Evolutionary conservation across 2,888 invertebrate genomes (phyloP).

Genomic region (Diarsia rubi): DNA sequence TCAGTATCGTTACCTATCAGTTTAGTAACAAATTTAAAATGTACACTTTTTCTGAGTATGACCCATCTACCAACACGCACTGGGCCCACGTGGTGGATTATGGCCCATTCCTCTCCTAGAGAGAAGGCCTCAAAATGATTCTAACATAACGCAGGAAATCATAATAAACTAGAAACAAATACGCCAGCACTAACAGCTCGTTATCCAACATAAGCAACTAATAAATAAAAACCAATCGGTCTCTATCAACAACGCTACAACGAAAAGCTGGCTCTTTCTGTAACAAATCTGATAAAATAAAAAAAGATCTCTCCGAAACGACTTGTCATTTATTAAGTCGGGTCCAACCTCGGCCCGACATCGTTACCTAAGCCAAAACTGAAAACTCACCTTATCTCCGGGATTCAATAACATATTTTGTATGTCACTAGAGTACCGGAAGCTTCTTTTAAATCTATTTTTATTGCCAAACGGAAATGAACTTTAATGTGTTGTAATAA

Average conservation of each 20-base stretch:
- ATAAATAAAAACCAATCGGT: conserved; percentile 2
- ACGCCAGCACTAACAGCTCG: not conserved
- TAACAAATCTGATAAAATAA: conserved; percentile 46
- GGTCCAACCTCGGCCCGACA: conserved; percentile 8
- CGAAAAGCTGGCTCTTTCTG: not conserved
- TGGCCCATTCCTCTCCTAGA: too few relatives aligned
- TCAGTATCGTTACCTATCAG: too few relatives aligned
- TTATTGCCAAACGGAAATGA: not conserved
- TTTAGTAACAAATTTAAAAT: too few relatives aligned
- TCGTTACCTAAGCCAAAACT: conserved; percentile 31
- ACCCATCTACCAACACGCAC: too few relatives aligned
- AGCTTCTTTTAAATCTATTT: not conserved
- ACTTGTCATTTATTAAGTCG: conserved; percentile 34
- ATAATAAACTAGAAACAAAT: not conserved
- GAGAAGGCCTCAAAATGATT: too few relatives aligned
- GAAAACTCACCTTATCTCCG: conserved; percentile 40
- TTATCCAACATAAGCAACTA: not conserved
- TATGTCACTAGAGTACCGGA: conserved; percentile 9
- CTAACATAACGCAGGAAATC: not conserved
- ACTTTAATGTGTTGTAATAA: not conserved
- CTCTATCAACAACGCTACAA: conserved; percentile 35
- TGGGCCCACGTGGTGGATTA: too few relatives aligned
- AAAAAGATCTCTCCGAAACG: conserved; percentile 21
- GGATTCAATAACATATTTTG: conserved; percentile 50
- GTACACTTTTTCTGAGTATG: too few relatives aligned